phyloP scores from a whole-genome alignment of 2,797 vertebrate species.

The Oreortyx pictus region DNA sequence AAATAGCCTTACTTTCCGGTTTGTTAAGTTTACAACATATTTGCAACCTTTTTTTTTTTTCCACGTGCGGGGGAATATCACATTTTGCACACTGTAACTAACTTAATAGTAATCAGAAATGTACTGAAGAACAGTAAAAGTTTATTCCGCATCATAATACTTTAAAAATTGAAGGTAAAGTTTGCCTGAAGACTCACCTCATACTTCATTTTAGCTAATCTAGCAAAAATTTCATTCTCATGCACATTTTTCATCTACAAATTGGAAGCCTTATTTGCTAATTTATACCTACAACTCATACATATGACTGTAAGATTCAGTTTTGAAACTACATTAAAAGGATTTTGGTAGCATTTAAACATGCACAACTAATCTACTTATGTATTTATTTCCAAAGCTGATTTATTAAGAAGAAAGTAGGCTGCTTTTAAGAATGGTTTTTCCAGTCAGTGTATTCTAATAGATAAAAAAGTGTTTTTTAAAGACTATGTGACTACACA shows the following conservation, averaged over 20 bases:
- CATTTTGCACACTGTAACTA: not conserved
- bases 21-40: not conserved
- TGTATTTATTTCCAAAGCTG: not conserved
- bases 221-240: not conserved
- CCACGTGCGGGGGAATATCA: not conserved
- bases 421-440: not conserved
- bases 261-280: not conserved
- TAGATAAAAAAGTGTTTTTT: not conserved
- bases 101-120: not conserved
- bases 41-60: not conserved
- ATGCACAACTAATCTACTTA: not conserved
- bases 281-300: not conserved
- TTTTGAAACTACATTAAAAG: not conserved
- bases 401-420: not conserved
- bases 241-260: not conserved
- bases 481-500: not conserved
- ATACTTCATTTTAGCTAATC: not conserved
- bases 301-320: not conserved
- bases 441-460: not conserved
- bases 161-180: not conserved
- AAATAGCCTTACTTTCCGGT: not conserved
- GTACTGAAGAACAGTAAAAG: not conserved
- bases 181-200: not conserved
- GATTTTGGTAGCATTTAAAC: not conserved
- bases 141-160: not conserved